Evolutionary conservation across 2,113 vertebrate genomes (phyloP), one percentile per base, ranked within the genome.

Genomic region (Mus spicilegus): DNA sequence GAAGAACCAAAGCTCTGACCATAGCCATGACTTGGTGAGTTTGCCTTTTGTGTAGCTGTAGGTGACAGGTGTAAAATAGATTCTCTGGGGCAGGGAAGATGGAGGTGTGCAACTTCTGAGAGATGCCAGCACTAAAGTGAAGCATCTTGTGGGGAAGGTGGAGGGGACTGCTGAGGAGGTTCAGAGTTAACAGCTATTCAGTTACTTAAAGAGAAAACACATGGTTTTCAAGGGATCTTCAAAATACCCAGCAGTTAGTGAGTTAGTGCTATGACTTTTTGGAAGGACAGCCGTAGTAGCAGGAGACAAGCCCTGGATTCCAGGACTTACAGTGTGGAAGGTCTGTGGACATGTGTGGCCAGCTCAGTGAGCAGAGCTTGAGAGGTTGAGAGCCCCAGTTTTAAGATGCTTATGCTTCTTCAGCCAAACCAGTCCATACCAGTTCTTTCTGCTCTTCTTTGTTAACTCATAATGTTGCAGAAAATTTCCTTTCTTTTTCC

Each of bases 21-120:
- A 86, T 46, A 72, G 61, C 39, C 10, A 0, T 0, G 6, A 9
- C 26, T 28, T 49, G 12, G 33, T 3, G 1, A 24, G 72, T 3
- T 22, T 12, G 36, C 3, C 67, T 46, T 33, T 33, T 12, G 5
- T 2, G 0, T 3, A 39, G n/a, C 76, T 67, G 4, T 33, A n/a
- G 36, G 49, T 49, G 63, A 67, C 0, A 2, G 39, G 65, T 4
- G 14, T 7, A 36, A 51, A 19, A 49, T 0, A 1, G 61, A 58
- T 2, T 26, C 1, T 1, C 8, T 6, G 30, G 28, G 49, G 19
- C 33, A 46, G 70, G 69, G 54, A 5, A 28, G 24, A 26, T 16
- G 30, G 36, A 81, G 72, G 8, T 30, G 13, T n/a, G 70, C 42
- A 69, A 22, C 7, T 22, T 20, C 67, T 13, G 2, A 51, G 42